Percentiles rank a stretch among this genome's conserved stretches.
These are phyloP conservation scores for Australoheros facetus DNA, from an alignment of 2,797 vertebrate species.

Conservation along the genomic window DNA sequence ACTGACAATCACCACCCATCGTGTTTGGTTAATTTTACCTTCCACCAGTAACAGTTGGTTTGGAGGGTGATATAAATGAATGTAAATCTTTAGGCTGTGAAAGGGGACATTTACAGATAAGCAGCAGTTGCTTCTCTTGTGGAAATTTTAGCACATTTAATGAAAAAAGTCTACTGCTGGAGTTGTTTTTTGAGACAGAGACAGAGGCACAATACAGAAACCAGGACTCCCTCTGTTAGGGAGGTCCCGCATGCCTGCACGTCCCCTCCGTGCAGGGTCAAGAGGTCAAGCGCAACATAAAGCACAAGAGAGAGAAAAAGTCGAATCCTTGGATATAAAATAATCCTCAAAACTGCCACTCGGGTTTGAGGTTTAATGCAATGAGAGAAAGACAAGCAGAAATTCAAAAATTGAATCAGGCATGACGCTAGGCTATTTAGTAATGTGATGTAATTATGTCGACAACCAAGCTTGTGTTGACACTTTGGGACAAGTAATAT, in stretches of 20 bases:
- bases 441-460: constrained; percentile 57
- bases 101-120: constrained; percentile 25
- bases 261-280: too few relatives aligned
- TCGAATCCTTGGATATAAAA: too few relatives aligned
- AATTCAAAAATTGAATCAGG: constrained; percentile 22
- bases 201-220: too few relatives aligned
- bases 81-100: constrained; percentile 2
- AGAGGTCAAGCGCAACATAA: too few relatives aligned
- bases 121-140: background rate
- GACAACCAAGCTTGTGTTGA: constrained; percentile 53
- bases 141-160: too few relatives aligned
- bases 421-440: constrained; percentile 36
- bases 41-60: constrained; percentile 38
- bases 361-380: constrained; percentile 7
- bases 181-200: too few relatives aligned
- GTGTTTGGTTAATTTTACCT: constrained; percentile 43
- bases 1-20: constrained; percentile 38
- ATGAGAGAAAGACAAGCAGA: constrained; percentile 4
- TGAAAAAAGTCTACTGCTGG: too few relatives aligned
- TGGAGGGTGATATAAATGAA: constrained; percentile 36
- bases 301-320: too few relatives aligned
- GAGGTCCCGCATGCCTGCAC: too few relatives aligned
- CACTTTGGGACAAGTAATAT: constrained; percentile 58
- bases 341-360: background rate
- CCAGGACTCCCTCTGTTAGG: too few relatives aligned